Evolutionary conservation across 2,113 vertebrate genomes (phyloP).

Genomic region (Corydoras maculifer): DNA sequence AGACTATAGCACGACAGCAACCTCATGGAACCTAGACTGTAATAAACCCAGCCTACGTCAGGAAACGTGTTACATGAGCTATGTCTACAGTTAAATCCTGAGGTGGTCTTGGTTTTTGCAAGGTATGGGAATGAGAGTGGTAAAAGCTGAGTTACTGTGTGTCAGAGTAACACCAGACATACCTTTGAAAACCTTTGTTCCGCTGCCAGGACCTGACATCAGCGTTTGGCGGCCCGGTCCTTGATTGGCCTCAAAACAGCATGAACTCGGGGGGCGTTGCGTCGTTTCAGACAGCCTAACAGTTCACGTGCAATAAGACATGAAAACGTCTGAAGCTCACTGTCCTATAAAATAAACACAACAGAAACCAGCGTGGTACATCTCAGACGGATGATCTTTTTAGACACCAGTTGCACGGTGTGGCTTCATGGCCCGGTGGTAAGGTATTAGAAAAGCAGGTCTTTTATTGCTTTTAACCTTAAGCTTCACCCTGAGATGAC

Average conservation of each 20-base stretch:
- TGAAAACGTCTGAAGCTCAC: conserved; percentile 8
- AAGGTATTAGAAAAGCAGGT: conserved; percentile 9
- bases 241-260: conserved; percentile 10
- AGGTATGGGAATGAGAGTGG: conserved; percentile 7
- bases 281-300: neutral
- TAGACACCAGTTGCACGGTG: neutral
- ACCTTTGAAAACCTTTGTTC: conserved; percentile 16
- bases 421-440: neutral
- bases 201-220: conserved; percentile 26
- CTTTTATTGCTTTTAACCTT: conserved; percentile 9
- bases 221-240: conserved; percentile 20
- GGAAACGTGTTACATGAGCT: conserved; percentile 6
- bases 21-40: neutral
- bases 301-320: conserved; percentile 7
- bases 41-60: conserved; percentile 10
- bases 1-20: conserved; percentile 4
- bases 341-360: neutral
- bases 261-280: too few relatives aligned
- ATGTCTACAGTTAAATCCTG: conserved; percentile 4
- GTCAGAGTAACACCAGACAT: conserved; percentile 1
- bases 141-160: conserved; percentile 26
- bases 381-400: conserved; percentile 15
- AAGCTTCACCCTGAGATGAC: neutral
- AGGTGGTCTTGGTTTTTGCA: conserved; percentile 25
- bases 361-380: neutral